Percentiles rank a stretch among this genome's conserved stretches.
These are phyloP conservation scores for Butorides virescens DNA, from an alignment of 2,113 vertebrate species.

Conservation along the genomic window DNA sequence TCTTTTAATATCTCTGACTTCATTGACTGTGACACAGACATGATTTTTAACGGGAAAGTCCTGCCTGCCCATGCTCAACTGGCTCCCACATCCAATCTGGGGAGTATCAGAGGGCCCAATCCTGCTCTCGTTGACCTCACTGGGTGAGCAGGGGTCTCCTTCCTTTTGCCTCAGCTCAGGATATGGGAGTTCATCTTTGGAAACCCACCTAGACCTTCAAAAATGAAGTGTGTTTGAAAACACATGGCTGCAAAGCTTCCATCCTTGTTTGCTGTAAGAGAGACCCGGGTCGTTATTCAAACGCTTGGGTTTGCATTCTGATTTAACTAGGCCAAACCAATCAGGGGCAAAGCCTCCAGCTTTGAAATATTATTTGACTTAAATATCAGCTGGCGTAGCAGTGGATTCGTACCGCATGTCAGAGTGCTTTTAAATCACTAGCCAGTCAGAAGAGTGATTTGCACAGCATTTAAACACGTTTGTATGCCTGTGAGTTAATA, in stretches of 20 bases:
- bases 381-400: background rate
- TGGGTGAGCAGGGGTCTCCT: background rate
- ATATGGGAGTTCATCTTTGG: background rate
- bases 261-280: background rate
- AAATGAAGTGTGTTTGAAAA: background rate
- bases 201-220: background rate
- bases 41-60: background rate
- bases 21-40: background rate
- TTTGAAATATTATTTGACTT: background rate
- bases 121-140: background rate
- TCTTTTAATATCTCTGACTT: constrained; percentile 7
- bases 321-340: background rate
- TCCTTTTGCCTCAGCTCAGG: background rate
- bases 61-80: background rate
- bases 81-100: background rate
- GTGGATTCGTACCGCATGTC: background rate
- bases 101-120: background rate
- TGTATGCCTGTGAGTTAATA: background rate
- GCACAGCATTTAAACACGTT: background rate
- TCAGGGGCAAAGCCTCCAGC: background rate
- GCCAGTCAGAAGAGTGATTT: background rate
- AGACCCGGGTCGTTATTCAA: background rate
- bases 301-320: background rate
- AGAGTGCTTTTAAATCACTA: background rate
- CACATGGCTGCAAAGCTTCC: background rate